Percentiles rank a stretch among this genome's conserved stretches.
These are phyloP conservation scores for Eupithecia tripunctaria DNA, from an alignment of 2,888 invertebrate species.

Conservation along the genomic window DNA sequence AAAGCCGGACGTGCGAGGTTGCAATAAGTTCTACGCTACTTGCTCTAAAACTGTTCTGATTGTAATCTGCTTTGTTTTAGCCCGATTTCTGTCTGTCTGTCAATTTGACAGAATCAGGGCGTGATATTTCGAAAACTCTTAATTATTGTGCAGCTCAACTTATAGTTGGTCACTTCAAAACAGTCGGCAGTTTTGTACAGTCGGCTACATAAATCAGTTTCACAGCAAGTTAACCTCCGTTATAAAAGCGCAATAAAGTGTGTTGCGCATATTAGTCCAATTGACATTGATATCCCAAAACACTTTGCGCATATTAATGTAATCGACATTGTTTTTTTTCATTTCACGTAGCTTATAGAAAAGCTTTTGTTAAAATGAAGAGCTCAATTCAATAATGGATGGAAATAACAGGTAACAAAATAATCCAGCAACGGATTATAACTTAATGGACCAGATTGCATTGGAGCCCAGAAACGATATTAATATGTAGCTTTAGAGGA, in stretches of 20 bases:
- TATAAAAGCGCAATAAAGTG: not conserved
- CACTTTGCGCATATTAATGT: not conserved
- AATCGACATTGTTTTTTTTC: not conserved
- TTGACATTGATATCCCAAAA: too few relatives aligned
- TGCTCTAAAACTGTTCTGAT: conserved; percentile 30
- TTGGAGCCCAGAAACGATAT: not conserved
- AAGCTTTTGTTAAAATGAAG: not conserved
- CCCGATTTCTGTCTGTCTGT: too few relatives aligned
- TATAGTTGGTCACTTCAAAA: not conserved
- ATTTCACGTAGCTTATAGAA: not conserved
- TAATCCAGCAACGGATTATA: too few relatives aligned
- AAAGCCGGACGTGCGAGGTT: conserved; percentile 27
- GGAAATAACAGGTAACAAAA: too few relatives aligned
- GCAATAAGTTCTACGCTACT: conserved; percentile 21
- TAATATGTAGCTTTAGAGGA: not conserved
- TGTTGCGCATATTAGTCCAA: not conserved
- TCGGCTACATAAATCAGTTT: not conserved
- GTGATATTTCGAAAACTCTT: conserved; percentile 6
- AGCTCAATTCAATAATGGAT: not conserved
- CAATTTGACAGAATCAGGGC: conserved; percentile 31
- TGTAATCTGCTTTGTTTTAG: conserved; percentile 15
- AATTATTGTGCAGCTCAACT: not conserved
- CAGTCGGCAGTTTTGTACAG: not conserved
- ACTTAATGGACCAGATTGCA: too few relatives aligned
- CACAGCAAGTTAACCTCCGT: not conserved